These are phyloP conservation scores for Aulostomus chinensis DNA, from an alignment of 2,797 vertebrate genomes.

Conservation along the genomic window DNA sequence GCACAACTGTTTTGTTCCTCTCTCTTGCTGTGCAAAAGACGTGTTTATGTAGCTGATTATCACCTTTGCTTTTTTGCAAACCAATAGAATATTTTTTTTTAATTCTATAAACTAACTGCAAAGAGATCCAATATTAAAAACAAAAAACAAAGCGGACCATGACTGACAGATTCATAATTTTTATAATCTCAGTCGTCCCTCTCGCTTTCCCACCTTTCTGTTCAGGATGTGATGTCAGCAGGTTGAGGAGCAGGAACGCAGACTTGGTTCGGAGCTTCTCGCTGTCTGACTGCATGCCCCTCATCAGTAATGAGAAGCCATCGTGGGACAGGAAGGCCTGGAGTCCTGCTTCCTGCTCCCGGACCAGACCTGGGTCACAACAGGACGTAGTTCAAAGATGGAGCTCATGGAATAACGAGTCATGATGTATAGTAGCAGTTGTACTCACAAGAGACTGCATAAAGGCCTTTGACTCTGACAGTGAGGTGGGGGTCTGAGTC, in stretches of 20 bases:
- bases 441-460: slow-evolving; percentile 91
- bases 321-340: slow-evolving; percentile 84
- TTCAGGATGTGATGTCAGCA: slow-evolving; percentile 85
- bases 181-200: background rate
- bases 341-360: slow-evolving; percentile 88
- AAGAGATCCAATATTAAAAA: no score
- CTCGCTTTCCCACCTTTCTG: slow-evolving; percentile 82
- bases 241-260: slow-evolving; percentile 88
- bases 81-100: no score
- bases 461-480: slow-evolving; percentile 88
- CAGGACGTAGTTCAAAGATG: background rate
- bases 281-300: slow-evolving; percentile 88
- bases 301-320: slow-evolving; percentile 90
- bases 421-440: background rate
- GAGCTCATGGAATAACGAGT: background rate
- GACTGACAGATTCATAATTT: no score
- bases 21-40: no score
- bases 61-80: no score
- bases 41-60: no score
- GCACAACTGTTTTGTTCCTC: no score
- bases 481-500: slow-evolving; percentile 82
- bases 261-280: slow-evolving; percentile 90
- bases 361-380: slow-evolving; percentile 82
- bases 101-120: no score
- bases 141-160: no score